Percentiles rank a stretch among this genome's conserved stretches.
Conservation (phyloP, 1,140 invertebrate species). For the Camponotus floridanus region DNA sequence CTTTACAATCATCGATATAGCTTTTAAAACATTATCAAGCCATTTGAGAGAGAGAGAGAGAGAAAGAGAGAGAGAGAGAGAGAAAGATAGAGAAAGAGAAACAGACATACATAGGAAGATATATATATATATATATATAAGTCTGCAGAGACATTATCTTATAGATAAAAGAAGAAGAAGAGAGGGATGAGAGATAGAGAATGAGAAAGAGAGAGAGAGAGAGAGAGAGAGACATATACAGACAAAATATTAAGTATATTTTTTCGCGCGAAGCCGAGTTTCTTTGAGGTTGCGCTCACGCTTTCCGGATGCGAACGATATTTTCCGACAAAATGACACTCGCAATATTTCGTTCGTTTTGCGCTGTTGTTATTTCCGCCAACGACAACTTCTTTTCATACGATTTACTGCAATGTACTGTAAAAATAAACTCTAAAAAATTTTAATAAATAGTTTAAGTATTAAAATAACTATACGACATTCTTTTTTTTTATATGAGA, state of each 20-base stretch:
- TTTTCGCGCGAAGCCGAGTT: conserved; percentile 4
- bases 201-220: not conserved
- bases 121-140: too few species aligned
- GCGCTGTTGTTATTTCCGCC: not conserved
- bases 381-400: conserved; percentile 14
- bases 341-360: conserved; percentile 7
- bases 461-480: conserved; percentile 25
- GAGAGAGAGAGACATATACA: not conserved
- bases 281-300: conserved; percentile 38
- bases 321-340: conserved; percentile 14
- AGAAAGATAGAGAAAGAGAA: too few species aligned
- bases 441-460: not conserved
- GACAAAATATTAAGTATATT: not conserved
- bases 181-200: too few species aligned
- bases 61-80: too few species aligned
- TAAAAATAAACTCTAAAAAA: conserved; percentile 9
- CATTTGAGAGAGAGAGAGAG: not conserved
- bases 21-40: conserved; percentile 18
- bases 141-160: conserved; percentile 56
- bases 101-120: not conserved
- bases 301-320: conserved; percentile 40
- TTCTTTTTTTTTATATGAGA: not conserved
- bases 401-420: conserved; percentile 1
- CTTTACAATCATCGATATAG: conserved; percentile 25
- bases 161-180: not conserved